A percentile compares a stretch with the other conserved stretches of the same genome.
These are phyloP conservation scores for Phlogophora meticulosa DNA, from an alignment of 2,888 invertebrate genomes.

Conservation along the genomic window DNA sequence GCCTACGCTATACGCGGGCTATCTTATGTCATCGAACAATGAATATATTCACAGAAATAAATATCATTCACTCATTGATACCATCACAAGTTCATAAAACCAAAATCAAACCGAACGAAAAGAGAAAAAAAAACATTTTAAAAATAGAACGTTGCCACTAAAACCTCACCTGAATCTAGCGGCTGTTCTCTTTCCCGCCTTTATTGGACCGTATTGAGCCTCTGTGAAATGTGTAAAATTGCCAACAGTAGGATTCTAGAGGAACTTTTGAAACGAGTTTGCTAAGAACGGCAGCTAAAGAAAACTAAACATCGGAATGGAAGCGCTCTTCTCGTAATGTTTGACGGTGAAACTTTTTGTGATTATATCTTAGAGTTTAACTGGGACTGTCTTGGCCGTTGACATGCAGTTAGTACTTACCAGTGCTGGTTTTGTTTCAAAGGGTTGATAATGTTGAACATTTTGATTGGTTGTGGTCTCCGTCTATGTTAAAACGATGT, in stretches of 20 bases:
- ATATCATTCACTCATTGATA: no score
- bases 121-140: slow-evolving; percentile 13
- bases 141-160: slow-evolving; percentile 48
- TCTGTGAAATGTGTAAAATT: slow-evolving; percentile 83
- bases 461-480: no score
- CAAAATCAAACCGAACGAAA: no score
- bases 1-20: no score
- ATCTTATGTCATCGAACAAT: no score
- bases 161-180: slow-evolving; percentile 53
- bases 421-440: background rate
- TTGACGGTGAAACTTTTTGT: slow-evolving; percentile 56
- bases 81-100: no score
- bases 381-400: slow-evolving; percentile 18
- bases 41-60: no score
- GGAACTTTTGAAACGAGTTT: slow-evolving; percentile 78
- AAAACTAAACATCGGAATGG: slow-evolving; percentile 73
- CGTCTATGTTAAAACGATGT: no score
- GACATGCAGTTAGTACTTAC: slow-evolving; percentile 22
- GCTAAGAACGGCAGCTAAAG: slow-evolving; percentile 72
- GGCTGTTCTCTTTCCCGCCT: slow-evolving; percentile 71
- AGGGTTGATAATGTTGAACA: no score
- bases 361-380: slow-evolving; percentile 43
- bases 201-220: slow-evolving; percentile 81
- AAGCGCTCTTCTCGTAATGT: slow-evolving; percentile 65
- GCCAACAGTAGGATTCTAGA: slow-evolving; percentile 79